These are phyloP conservation scores for Philypnodon macrostomus DNA, from an alignment of 2,797 vertebrate genomes.

Conservation along the genomic window DNA sequence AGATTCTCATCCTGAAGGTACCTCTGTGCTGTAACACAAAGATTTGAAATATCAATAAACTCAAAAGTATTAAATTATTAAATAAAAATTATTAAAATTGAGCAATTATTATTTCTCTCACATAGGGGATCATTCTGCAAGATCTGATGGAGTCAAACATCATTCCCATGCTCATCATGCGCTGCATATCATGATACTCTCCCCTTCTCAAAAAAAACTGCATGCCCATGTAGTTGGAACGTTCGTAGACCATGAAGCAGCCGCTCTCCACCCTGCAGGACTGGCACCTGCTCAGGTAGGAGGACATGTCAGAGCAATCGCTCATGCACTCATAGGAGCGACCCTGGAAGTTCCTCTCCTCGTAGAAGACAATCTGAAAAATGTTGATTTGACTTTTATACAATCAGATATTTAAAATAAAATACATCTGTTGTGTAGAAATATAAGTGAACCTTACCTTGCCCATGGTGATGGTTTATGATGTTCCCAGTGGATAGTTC, in stretches of 20 bases:
- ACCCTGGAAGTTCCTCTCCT: slow-evolving; percentile 79
- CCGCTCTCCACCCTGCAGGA: slow-evolving; percentile 76
- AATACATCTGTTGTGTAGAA: slow-evolving; percentile 1
- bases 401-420: background rate
- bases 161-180: slow-evolving; percentile 76
- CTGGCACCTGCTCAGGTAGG: slow-evolving; percentile 74
- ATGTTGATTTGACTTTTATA: background rate
- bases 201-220: slow-evolving; percentile 78
- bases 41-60: too few relatives aligned
- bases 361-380: slow-evolving; percentile 73
- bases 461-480: slow-evolving; percentile 73
- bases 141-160: slow-evolving; percentile 74
- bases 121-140: slow-evolving; percentile 75
- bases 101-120: slow-evolving; percentile 35
- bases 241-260: slow-evolving; percentile 79
- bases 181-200: slow-evolving; percentile 77
- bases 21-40: slow-evolving; percentile 71
- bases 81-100: background rate
- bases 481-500: slow-evolving; percentile 61
- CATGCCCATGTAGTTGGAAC: slow-evolving; percentile 68
- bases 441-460: slow-evolving; percentile 64
- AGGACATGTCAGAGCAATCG: slow-evolving; percentile 72
- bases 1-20: slow-evolving; percentile 73
- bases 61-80: background rate
- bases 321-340: slow-evolving; percentile 77